phyloP scores from a whole-genome alignment of 2,113 vertebrate species.

The Alethe diademata region DNA sequence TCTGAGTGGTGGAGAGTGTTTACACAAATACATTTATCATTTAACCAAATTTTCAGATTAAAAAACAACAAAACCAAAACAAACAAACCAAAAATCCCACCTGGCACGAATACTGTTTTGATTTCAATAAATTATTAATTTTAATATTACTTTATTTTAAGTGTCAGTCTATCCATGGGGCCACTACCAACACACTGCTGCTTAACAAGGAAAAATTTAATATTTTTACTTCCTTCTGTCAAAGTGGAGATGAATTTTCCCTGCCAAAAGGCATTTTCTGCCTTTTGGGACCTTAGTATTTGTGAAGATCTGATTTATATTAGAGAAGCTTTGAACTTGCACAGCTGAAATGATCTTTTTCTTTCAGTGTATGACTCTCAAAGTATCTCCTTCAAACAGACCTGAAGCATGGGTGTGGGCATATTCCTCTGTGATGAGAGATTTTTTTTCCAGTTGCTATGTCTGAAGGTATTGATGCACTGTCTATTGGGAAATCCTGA shows the following conservation, averaged over 20 bases:
- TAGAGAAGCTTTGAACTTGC: not conserved
- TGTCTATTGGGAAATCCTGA: not conserved
- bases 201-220: not conserved
- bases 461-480: not conserved
- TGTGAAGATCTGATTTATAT: not conserved
- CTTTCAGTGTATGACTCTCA: not conserved
- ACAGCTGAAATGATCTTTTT: not conserved
- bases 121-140: not conserved
- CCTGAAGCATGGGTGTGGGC: not conserved
- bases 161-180: too few species aligned
- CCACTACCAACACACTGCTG: not conserved
- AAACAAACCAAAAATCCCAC: not conserved
- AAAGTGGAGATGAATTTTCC: not conserved
- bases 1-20: not conserved
- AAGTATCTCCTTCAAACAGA: not conserved
- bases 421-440: not conserved
- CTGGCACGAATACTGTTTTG: not conserved
- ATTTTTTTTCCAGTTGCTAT: not conserved
- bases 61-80: not conserved
- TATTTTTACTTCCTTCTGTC: not conserved
- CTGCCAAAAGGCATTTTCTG: not conserved
- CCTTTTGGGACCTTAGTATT: not conserved
- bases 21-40: not conserved
- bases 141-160: not conserved
- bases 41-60: not conserved